Conservation (phyloP, 2,888 invertebrate genomes). For the Megaustenia siamemsis region DNA sequence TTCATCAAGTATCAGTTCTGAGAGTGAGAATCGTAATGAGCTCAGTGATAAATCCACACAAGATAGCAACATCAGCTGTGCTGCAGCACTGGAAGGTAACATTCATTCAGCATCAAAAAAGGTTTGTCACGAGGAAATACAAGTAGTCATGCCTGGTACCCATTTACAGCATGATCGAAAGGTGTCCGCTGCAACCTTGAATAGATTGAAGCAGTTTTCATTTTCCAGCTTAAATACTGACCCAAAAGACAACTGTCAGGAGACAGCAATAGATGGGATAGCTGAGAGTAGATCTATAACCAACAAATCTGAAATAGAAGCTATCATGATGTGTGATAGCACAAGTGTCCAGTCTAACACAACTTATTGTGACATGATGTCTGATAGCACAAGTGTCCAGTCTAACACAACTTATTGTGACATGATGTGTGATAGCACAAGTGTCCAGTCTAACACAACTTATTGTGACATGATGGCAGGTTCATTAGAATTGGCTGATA, state of each 20-base stretch:
- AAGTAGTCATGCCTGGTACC: background rate
- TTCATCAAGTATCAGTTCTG: slow-evolving; percentile 4
- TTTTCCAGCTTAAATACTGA: slow-evolving; percentile 27
- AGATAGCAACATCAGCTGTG: background rate
- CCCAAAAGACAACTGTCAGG: background rate
- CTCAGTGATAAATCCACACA: background rate
- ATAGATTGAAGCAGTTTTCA: slow-evolving; percentile 56
- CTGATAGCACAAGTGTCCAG: background rate
- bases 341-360: background rate
- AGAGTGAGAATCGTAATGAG: background rate
- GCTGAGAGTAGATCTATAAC: background rate
- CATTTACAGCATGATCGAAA: background rate
- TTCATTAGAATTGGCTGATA: background rate
- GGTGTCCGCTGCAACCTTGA: slow-evolving; percentile 47
- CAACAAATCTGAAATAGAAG: background rate
- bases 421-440: too few species aligned
- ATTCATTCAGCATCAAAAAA: background rate
- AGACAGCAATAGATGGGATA: background rate
- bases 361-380: too few species aligned
- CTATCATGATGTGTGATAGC: background rate
- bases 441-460: background rate
- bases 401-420: too few species aligned
- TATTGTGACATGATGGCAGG: background rate
- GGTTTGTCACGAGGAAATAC: background rate
- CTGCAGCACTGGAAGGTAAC: background rate